A percentile compares a stretch with the other conserved stretches of the same genome.
Conservation (phyloP, 64 coral and sea anemone species). For the Porites lutea region DNA sequence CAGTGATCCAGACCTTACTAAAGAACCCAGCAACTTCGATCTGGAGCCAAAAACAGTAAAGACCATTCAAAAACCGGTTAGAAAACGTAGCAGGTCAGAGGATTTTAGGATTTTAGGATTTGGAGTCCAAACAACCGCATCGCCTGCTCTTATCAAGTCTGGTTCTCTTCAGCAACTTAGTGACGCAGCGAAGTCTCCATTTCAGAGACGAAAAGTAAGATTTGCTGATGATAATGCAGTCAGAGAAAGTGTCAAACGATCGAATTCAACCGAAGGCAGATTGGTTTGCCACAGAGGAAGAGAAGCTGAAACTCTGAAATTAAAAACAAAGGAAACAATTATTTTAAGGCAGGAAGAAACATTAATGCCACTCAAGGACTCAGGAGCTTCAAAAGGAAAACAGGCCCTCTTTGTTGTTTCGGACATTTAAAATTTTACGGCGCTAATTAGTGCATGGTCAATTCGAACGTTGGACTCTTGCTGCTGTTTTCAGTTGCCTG, state of each 20-base stretch:
- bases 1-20: background rate
- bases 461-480: no score
- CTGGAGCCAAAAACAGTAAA: no score
- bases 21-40: background rate
- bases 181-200: background rate
- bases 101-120: background rate
- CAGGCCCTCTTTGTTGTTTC: no score
- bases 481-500: no score
- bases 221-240: constrained; percentile 14
- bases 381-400: no score
- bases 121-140: background rate
- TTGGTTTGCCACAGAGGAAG: background rate
- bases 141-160: background rate
- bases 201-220: constrained; percentile 28
- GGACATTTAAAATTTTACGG: background rate
- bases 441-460: no score
- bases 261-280: background rate
- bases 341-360: background rate
- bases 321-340: background rate
- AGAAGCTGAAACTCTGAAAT: background rate
- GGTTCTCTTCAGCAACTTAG: background rate
- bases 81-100: constrained; percentile 19
- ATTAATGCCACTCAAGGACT: no score
- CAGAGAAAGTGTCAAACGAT: background rate
- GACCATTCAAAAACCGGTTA: background rate